Evolutionary conservation across 2,113 vertebrate species (phyloP), one percentile per base, ranked within the genome.

Genomic region (Bubalus kerabau): DNA sequence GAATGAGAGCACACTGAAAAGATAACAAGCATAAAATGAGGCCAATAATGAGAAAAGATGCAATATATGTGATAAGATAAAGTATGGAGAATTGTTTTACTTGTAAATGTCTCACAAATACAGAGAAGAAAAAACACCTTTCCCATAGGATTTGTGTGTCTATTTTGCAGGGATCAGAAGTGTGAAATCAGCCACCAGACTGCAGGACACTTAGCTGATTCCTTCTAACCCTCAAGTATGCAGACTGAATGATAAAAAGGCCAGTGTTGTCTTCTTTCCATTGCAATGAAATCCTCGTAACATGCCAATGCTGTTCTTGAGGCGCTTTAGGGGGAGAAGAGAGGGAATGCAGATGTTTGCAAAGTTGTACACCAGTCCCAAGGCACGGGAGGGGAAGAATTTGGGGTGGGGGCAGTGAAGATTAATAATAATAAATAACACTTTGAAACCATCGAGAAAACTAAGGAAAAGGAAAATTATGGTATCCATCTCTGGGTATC

Each of bases 151-250:
- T 40, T 12, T 95, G 12, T 4, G 1, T 43, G 32, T 92, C 84
- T 84, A 17, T 97, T 60, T 80, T 62, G 7, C 71, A 91, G 43
- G 48, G 43, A 89, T 93, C 12, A 76, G 67, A 90, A 82, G 30
- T 78, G 36, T 82, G 36, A 97, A 98, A 94, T 95, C 80, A 91
- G 74, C 43, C 76, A 64, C 13, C 17, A 74, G 15, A 62, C 10
- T 21, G 6, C 24, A 85, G 40, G 17, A 32, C 54, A 52, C 10
- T 50, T 95, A 71, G 91, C 9, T 16, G 26, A 95, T 87, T 82
- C 62, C 16, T 71, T 26, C 40, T 88, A 86, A 90, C 14, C 67
- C 59, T 3, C 4, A 32, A 84, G 30, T 64, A 74, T 76, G 40
- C 43, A 64, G 28, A 91, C 10, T 2, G 2, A 93, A 86, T 93